A percentile compares a stretch with the other conserved stretches of the same genome.
These are phyloP conservation scores for Desmophyllum pertusum DNA, from an alignment of 92 coral and sea anemone genomes.

Conservation along the genomic window DNA sequence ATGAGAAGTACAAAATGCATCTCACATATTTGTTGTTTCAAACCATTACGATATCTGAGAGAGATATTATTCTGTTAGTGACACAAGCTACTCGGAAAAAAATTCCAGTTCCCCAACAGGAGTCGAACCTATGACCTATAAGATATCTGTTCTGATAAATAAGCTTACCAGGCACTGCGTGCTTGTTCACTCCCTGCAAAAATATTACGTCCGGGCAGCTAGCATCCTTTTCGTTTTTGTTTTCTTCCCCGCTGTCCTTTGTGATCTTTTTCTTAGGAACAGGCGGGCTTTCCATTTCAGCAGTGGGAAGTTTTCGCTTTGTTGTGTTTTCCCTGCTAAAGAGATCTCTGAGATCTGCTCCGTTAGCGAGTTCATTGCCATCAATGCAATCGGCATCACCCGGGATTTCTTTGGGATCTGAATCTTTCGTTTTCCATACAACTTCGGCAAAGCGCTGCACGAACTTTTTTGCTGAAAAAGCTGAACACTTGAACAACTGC, in stretches of 20 bases:
- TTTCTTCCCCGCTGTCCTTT: too few species aligned
- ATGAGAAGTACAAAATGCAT: too few species aligned
- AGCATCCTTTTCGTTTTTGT: not conserved
- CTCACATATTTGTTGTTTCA: too few species aligned
- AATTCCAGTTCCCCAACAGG: too few species aligned
- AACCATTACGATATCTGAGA: too few species aligned
- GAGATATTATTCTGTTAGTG: too few species aligned
- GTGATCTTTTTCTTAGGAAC: not conserved
- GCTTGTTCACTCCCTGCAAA: not conserved
- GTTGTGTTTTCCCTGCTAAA: not conserved
- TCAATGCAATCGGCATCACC: too few species aligned
- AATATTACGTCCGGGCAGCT: not conserved
- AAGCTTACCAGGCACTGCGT: constrained; percentile 2
- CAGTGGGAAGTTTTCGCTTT: not conserved
- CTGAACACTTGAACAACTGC: not conserved
- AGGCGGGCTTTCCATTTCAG: constrained; percentile 12
- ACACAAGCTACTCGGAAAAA: too few species aligned
- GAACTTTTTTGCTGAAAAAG: not conserved
- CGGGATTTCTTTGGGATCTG: not conserved
- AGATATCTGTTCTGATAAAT: not conserved
- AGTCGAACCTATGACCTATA: too few species aligned
- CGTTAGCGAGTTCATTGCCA: too few species aligned
- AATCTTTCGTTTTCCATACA: constrained; percentile 2
- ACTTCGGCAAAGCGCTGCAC: not conserved
- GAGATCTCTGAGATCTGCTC: too few species aligned